These are phyloP conservation scores for Thalassophryne amazonica DNA, from an alignment of 2,797 vertebrate genomes.

Conservation along the genomic window DNA sequence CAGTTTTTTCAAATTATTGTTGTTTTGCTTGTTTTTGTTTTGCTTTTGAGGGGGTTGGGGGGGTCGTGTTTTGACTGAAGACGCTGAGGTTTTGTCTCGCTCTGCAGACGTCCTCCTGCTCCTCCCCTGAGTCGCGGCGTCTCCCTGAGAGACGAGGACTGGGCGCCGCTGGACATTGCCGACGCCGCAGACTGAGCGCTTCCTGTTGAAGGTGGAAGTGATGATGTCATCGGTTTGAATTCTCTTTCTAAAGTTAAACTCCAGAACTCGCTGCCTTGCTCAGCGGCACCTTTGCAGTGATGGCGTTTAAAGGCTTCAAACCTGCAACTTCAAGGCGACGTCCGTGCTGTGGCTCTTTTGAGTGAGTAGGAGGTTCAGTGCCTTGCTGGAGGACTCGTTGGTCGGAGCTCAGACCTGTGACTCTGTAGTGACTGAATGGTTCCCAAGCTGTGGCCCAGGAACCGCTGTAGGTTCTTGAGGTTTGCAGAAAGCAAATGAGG, in stretches of 20 bases:
- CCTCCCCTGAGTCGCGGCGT: conserved; percentile 18
- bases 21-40: no score
- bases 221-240: conserved; percentile 6
- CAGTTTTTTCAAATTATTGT: no score
- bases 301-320: no score
- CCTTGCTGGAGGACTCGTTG: conserved; percentile 23
- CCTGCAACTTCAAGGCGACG: background rate
- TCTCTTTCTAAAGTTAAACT: background rate
- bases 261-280: conserved; percentile 43
- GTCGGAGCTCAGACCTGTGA: background rate
- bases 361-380: conserved; percentile 8
- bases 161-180: conserved; percentile 15
- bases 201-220: background rate
- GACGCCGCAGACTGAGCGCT: no score
- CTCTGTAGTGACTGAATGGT: background rate
- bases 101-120: conserved; percentile 40
- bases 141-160: conserved; percentile 12
- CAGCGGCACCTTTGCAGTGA: conserved; percentile 3
- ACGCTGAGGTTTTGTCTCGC: conserved; percentile 1
- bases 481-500: background rate
- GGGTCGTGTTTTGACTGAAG: no score
- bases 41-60: no score
- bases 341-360: background rate
- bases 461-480: background rate
- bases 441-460: conserved; percentile 1